phyloP scores from a whole-genome alignment of 1,140 invertebrate species.

The Reticulitermes speratus region DNA sequence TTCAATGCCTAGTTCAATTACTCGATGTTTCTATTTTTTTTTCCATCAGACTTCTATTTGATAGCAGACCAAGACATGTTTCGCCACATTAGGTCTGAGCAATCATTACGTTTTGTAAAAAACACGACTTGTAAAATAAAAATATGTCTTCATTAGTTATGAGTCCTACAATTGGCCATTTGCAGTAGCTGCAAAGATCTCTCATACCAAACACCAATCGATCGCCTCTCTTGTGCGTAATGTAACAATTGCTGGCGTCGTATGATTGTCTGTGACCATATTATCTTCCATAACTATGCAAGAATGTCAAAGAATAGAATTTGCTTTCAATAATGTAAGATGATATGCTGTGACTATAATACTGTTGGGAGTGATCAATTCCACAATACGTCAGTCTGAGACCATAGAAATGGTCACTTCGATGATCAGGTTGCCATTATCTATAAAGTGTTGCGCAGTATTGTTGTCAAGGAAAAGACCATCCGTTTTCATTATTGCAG shows the following conservation, averaged over 20 bases:
- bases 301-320: not conserved
- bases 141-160: too few relatives aligned
- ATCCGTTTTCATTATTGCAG: slow-evolving; percentile 97
- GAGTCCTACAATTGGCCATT: too few relatives aligned
- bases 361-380: not conserved
- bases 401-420: slow-evolving; percentile 98
- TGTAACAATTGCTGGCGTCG: not conserved
- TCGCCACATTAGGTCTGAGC: too few relatives aligned
- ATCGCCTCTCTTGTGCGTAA: too few relatives aligned
- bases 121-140: too few relatives aligned
- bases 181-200: too few relatives aligned
- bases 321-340: not conserved
- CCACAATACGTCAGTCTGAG: slow-evolving; percentile 44
- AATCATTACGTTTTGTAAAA: too few relatives aligned
- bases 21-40: too few relatives aligned
- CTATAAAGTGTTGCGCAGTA: slow-evolving; percentile 97
- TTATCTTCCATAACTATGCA: not conserved
- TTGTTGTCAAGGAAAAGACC: slow-evolving; percentile 98
- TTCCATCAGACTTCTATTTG: too few relatives aligned
- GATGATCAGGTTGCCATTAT: slow-evolving; percentile 98
- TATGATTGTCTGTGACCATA: not conserved
- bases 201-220: too few relatives aligned
- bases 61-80: too few relatives aligned
- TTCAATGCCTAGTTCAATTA: too few relatives aligned
- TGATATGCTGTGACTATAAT: not conserved